phyloP scores from a whole-genome alignment of 92 coral and sea anemone species.

The Porites evermanni region DNA sequence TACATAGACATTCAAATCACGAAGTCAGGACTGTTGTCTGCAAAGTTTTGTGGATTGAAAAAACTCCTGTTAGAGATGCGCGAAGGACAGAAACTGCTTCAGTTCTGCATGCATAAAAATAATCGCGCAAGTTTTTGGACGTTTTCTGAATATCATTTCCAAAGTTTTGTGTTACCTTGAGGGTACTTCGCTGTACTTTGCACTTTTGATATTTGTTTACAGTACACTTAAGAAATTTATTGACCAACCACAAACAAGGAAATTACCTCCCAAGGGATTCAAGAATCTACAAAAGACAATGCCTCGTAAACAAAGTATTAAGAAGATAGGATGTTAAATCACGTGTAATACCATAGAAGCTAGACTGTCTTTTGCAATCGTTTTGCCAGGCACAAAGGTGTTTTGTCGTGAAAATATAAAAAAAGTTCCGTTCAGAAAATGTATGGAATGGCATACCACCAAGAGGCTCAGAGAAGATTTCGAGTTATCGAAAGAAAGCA shows the following conservation, averaged over 20 bases:
- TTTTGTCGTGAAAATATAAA: background rate
- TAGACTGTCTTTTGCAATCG: background rate
- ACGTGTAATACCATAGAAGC: background rate
- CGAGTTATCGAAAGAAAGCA: constrained; percentile 70
- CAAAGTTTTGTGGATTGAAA: background rate
- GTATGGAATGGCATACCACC: constrained; percentile 56
- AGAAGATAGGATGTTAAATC: background rate
- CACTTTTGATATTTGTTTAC: constrained; percentile 7
- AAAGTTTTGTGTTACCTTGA: background rate
- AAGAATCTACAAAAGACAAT: background rate
- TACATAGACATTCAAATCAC: background rate
- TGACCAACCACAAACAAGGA: constrained; percentile 5
- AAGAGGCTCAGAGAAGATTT: constrained; percentile 81
- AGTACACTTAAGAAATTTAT: background rate
- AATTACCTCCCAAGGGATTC: constrained; percentile 41
- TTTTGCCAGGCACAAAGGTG: constrained; percentile 1
- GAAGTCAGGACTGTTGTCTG: background rate
- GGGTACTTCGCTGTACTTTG: background rate
- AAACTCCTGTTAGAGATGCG: background rate
- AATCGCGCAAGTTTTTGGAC: background rate
- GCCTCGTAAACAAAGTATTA: constrained; percentile 11
- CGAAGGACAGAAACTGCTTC: background rate
- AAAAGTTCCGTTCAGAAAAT: background rate
- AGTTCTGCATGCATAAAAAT: background rate
- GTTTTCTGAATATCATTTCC: background rate